Conservation (phyloP, 1,140 invertebrate species). For the Apolygus lucorum region DNA sequence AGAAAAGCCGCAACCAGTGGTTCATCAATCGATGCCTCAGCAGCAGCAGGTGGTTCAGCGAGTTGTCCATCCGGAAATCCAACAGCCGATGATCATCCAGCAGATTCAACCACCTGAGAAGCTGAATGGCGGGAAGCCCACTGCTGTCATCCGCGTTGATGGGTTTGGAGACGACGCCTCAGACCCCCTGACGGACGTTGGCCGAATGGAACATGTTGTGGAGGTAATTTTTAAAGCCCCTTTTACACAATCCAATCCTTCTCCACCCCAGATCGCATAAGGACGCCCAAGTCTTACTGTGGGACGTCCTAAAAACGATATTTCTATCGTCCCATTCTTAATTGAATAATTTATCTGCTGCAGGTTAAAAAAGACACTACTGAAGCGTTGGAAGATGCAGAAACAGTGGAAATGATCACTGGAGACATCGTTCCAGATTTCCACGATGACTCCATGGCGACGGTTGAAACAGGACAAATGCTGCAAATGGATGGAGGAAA, state of each 20-base stretch:
- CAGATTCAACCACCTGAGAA: background rate
- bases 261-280: too few species aligned
- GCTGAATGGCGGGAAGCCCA: constrained; percentile 21
- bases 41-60: background rate
- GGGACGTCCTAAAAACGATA: too few species aligned
- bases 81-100: background rate
- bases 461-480: constrained; percentile 13
- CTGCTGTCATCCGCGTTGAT: background rate
- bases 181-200: background rate
- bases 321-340: too few species aligned
- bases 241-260: too few species aligned
- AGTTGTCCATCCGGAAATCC: background rate
- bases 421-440: constrained; percentile 23
- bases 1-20: background rate
- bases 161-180: background rate
- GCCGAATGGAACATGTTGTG: background rate
- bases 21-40: background rate
- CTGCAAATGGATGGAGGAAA: constrained; percentile 22
- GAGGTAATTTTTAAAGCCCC: background rate
- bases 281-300: too few species aligned
- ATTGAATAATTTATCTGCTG: too few species aligned
- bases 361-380: constrained; percentile 17
- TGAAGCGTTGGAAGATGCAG: constrained; percentile 8
- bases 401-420: constrained; percentile 33
- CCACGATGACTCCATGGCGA: background rate